Percentiles rank a stretch among this genome's conserved stretches.
These are phyloP conservation scores for Bujurquina vittata DNA, from an alignment of 2,113 vertebrate species.

Conservation along the genomic window DNA sequence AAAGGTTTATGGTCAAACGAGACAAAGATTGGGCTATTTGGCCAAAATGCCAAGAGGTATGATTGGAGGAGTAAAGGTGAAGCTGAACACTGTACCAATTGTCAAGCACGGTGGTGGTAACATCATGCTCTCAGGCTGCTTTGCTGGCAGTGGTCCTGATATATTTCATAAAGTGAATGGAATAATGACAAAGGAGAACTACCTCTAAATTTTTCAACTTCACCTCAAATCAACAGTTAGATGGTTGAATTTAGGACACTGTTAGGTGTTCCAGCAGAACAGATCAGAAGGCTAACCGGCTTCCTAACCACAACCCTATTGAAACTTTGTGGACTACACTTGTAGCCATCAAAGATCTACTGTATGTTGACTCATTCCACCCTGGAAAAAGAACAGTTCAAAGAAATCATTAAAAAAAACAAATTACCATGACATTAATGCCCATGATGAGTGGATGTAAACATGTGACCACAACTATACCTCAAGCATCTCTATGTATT, in stretches of 20 bases:
- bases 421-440: neutral
- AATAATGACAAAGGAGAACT: neutral
- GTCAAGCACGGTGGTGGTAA: neutral
- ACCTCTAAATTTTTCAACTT: too few relatives aligned
- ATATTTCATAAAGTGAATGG: neutral
- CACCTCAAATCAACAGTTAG: too few relatives aligned
- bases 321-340: neutral
- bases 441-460: neutral
- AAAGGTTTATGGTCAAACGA: neutral
- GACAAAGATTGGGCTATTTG: neutral
- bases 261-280: neutral
- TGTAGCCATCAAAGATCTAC: neutral
- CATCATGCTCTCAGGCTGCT: neutral
- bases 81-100: neutral
- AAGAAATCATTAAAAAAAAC: neutral
- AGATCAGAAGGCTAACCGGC: neutral
- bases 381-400: neutral
- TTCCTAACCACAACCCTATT: neutral
- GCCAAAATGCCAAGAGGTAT: neutral
- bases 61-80: neutral
- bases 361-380: neutral
- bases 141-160: neutral
- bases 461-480: neutral
- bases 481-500: slow-evolving; percentile 8
- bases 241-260: neutral